Evolutionary conservation across 2,113 vertebrate species (phyloP).

Genomic region (Brachyhypopomus gauderio): DNA sequence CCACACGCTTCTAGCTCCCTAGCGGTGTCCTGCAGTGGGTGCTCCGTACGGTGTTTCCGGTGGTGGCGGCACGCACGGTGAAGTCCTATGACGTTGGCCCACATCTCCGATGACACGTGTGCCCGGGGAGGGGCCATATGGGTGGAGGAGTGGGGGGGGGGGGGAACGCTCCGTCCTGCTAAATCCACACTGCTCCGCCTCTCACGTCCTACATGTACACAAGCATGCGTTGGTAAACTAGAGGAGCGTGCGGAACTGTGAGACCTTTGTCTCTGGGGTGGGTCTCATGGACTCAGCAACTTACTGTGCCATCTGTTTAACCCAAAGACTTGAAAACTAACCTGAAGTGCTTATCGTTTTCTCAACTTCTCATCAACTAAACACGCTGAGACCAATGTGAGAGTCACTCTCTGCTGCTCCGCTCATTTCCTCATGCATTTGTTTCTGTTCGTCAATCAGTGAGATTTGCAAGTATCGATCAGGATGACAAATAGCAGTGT

Average conservation of each 20-base stretch:
- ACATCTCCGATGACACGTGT: constrained; percentile 23
- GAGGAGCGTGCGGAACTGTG: too few relatives aligned
- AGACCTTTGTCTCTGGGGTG: background rate
- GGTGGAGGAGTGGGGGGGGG: too few relatives aligned
- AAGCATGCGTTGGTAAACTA: background rate
- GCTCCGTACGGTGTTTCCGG: constrained; percentile 24
- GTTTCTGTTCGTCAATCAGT: constrained; percentile 14
- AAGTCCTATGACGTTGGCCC: constrained; percentile 35
- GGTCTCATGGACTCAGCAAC: too few relatives aligned
- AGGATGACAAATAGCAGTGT: constrained; percentile 21
- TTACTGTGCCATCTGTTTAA: background rate
- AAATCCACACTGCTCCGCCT: too few relatives aligned
- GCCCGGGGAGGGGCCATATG: background rate
- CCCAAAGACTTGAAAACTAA: background rate
- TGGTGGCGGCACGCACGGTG: constrained; percentile 16
- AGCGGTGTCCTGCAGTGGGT: constrained; percentile 13
- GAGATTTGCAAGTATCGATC: constrained; percentile 24
- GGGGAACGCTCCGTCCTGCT: too few relatives aligned
- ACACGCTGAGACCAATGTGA: constrained; percentile 7
- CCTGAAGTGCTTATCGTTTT: background rate
- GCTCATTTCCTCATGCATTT: constrained; percentile 16
- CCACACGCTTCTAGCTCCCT: constrained; percentile 33
- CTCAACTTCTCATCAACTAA: background rate
- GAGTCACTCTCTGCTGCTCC: background rate
- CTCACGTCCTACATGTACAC: too few relatives aligned